phyloP scores from a whole-genome alignment of 2,113 vertebrate species.

The Speoplatyrhinus poulsoni region DNA sequence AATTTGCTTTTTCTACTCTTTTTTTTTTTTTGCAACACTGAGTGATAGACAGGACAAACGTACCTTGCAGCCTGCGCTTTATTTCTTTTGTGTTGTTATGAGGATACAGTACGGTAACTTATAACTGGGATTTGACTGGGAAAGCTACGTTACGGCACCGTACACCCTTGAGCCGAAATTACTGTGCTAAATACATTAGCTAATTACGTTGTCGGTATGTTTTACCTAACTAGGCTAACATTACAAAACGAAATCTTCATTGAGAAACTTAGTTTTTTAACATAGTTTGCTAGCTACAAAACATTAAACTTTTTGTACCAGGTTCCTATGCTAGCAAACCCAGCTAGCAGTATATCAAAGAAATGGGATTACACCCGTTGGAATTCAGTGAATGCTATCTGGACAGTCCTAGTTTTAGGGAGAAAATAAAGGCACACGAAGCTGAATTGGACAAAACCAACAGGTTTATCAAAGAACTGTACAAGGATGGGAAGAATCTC shows the following conservation, averaged over 20 bases:
- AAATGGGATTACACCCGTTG: slow-evolving; percentile 94
- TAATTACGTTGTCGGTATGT: slow-evolving; percentile 51
- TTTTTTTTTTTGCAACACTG: slow-evolving; percentile 15
- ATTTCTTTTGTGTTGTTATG: too few species aligned
- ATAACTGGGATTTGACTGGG: slow-evolving; percentile 19
- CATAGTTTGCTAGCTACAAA: neutral
- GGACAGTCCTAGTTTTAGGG: slow-evolving; percentile 92
- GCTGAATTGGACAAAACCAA: slow-evolving; percentile 94
- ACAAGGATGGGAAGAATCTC: slow-evolving; percentile 96
- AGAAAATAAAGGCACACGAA: slow-evolving; percentile 90
- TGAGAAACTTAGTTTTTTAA: neutral
- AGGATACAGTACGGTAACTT: neutral
- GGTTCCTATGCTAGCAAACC: slow-evolving; percentile 16
- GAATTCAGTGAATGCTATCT: slow-evolving; percentile 98
- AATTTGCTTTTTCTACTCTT: slow-evolving; percentile 4
- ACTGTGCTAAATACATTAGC: slow-evolving; percentile 52
- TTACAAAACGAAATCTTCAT: slow-evolving; percentile 1
- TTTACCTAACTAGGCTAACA: neutral
- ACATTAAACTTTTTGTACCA: neutral
- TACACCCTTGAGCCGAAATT: slow-evolving; percentile 46
- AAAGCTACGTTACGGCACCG: slow-evolving; percentile 6
- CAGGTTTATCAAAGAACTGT: slow-evolving; percentile 96
- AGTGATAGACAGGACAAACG: slow-evolving; percentile 1
- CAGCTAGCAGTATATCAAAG: slow-evolving; percentile 29
- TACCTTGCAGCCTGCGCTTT: too few species aligned